Evolutionary conservation across 2,797 vertebrate species (phyloP).

Genomic region (Alcedo quadribrachys): DNA sequence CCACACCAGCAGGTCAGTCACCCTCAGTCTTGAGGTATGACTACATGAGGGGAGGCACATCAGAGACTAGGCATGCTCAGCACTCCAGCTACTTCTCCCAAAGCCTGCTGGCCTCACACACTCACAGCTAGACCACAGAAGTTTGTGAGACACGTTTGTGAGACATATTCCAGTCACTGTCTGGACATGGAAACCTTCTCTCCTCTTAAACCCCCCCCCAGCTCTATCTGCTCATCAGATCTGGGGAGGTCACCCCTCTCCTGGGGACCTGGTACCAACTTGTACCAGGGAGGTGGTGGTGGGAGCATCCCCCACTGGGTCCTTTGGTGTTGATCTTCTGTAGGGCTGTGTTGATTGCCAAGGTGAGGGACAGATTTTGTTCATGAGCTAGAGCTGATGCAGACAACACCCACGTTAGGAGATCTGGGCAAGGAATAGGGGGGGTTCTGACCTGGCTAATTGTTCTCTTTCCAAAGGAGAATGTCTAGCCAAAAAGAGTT

Average conservation of each 20-base stretch:
- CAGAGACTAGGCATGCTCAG: neutral
- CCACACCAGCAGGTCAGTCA: neutral
- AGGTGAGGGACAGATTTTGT: neutral
- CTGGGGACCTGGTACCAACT: neutral
- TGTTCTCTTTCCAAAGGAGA: neutral
- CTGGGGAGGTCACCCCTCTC: neutral
- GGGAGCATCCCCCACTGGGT: neutral
- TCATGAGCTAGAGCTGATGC: neutral
- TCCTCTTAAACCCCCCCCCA: neutral
- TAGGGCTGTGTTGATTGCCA: neutral
- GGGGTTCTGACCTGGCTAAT: neutral
- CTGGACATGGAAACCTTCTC: neutral
- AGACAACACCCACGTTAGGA: neutral
- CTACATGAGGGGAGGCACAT: neutral
- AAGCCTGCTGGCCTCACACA: neutral
- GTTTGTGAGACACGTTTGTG: rapidly evolving
- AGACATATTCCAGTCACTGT: neutral
- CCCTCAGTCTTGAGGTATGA: neutral
- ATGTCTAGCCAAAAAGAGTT: neutral
- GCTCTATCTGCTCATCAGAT: neutral
- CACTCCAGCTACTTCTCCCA: neutral
- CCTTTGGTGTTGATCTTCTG: neutral
- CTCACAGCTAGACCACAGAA: neutral
- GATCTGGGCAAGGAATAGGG: neutral
- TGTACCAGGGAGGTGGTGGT: neutral